Conservation (phyloP, 2,797 vertebrate genomes). For the Rhinichthys osculus region DNA sequence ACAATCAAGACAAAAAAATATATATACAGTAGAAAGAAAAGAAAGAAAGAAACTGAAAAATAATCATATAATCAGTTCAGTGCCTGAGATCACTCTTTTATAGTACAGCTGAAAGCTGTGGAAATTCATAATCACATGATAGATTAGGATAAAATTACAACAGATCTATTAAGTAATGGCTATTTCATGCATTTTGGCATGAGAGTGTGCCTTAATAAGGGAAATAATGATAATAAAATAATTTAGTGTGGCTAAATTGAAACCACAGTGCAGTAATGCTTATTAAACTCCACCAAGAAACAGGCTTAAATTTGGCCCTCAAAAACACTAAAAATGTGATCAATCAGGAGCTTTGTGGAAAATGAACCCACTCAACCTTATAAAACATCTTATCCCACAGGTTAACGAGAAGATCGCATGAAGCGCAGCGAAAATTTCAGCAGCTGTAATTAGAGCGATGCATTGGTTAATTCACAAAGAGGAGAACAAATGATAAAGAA, state of each 20-base stretch:
- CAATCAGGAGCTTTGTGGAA: background rate
- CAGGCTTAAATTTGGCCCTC: background rate
- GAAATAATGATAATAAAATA: background rate
- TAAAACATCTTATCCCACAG: background rate
- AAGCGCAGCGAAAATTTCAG: constrained; percentile 38
- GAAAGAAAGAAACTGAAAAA: background rate
- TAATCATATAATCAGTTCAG: background rate
- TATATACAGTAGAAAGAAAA: background rate
- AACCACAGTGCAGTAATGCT: background rate
- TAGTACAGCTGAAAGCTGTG: constrained; percentile 33
- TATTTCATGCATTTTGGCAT: background rate
- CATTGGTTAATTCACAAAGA: constrained; percentile 52
- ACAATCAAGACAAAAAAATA: constrained; percentile 21
- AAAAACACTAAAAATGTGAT: background rate
- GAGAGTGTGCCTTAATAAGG: background rate
- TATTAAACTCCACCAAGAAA: background rate
- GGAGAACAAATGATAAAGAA: constrained; percentile 48
- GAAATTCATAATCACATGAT: background rate
- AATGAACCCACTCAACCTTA: constrained; percentile 14
- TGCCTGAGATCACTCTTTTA: constrained; percentile 45
- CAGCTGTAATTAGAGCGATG: constrained; percentile 48
- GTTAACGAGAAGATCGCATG: constrained; percentile 15
- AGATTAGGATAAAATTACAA: background rate
- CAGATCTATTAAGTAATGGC: background rate
- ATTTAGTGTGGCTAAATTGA: constrained; percentile 14